A percentile compares a stretch with the other conserved stretches of the same genome.
Conservation (phyloP, 2,113 vertebrate genomes). For the Scolopax mira region DNA sequence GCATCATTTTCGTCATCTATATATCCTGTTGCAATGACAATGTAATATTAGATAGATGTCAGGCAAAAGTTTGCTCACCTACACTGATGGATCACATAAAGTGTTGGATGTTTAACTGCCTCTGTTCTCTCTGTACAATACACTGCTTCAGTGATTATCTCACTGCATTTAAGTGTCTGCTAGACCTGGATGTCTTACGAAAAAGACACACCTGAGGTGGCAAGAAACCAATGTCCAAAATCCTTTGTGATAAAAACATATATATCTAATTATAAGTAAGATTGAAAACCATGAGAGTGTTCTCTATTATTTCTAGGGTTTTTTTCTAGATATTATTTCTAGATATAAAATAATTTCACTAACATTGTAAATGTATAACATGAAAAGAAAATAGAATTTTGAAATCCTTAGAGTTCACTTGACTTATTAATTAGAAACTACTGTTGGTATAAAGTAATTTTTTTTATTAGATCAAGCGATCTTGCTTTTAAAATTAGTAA, state of each 20-base stretch:
- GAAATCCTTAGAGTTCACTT: not conserved
- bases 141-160: not conserved
- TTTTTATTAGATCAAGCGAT: not conserved
- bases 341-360: fast-evolving
- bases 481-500: not conserved
- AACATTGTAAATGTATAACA: not conserved
- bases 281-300: not conserved
- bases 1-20: not conserved
- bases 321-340: no score
- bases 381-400: not conserved
- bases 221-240: not conserved
- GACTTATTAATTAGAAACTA: not conserved
- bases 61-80: not conserved
- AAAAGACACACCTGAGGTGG: not conserved
- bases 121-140: not conserved
- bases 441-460: not conserved
- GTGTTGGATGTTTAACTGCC: not conserved
- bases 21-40: not conserved
- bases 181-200: not conserved
- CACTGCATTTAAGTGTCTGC: not conserved
- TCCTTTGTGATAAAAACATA: not conserved
- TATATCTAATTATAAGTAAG: not conserved
- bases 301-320: not conserved
- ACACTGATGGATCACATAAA: not conserved
- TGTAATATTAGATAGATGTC: not conserved